A percentile compares a stretch with the other conserved stretches of the same genome.
phyloP scores from a whole-genome alignment of 37 sponge, comb jelly and placozoan genomes.

The Halichondria panicea region DNA sequence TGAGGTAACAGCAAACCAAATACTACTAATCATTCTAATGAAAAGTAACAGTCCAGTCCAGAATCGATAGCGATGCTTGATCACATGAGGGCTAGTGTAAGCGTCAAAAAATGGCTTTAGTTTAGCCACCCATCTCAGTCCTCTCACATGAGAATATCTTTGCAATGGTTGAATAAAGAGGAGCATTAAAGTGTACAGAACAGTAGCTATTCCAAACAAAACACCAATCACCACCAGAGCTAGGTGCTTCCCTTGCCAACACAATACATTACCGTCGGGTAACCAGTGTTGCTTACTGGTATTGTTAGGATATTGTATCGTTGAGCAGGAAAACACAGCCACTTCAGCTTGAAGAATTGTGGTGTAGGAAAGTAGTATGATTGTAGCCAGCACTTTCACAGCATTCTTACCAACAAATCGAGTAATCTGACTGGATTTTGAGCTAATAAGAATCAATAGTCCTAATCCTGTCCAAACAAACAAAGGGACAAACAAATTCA shows the following conservation, averaged over 20 bases:
- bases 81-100: not conserved
- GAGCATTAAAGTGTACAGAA: conserved; percentile 3
- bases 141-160: not conserved
- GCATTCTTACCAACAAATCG: conserved; percentile 6
- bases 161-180: conserved; percentile 1
- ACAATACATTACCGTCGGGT: conserved; percentile 12
- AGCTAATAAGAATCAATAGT: conserved; percentile 7
- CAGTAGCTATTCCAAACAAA: not conserved
- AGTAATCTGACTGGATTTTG: not conserved
- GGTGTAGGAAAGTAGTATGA: conserved; percentile 24
- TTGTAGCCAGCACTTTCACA: conserved; percentile 21
- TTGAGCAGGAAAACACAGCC: not conserved
- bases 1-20: no score
- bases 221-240: not conserved
- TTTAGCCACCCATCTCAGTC: conserved; percentile 6
- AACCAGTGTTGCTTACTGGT: not conserved
- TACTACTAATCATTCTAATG: not conserved
- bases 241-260: conserved; percentile 1
- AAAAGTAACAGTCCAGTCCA: conserved; percentile 24
- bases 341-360: conserved; percentile 15
- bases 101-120: conserved; percentile 35
- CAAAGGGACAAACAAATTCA: conserved; percentile 19
- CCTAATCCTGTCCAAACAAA: conserved; percentile 13
- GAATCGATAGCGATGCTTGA: conserved; percentile 1
- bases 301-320: not conserved